Evolutionary conservation across 2,888 invertebrate species (phyloP).

Genomic region (Tinea pellionella): DNA sequence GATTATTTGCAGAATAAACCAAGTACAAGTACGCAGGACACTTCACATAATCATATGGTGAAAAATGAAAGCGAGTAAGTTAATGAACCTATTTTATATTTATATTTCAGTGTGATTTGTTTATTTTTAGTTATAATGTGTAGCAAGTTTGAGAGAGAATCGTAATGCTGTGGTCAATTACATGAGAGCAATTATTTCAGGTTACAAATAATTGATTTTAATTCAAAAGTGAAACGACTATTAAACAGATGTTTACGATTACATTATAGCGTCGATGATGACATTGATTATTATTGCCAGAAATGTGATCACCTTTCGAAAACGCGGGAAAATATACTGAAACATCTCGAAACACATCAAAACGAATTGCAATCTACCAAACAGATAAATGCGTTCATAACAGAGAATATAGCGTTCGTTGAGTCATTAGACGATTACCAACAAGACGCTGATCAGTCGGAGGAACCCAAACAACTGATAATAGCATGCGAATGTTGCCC

Average conservation of each 20-base stretch:
- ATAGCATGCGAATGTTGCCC: conserved; percentile 28
- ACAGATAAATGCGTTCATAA: conserved; percentile 29
- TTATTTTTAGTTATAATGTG: too few species aligned
- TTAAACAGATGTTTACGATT: too few species aligned
- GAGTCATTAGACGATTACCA: conserved; percentile 21
- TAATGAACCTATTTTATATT: not conserved
- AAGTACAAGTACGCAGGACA: not conserved
- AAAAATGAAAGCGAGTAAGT: not conserved
- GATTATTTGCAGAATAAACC: not conserved
- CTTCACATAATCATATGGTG: not conserved
- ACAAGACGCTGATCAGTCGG: not conserved
- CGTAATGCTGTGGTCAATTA: not conserved
- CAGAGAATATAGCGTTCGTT: conserved; percentile 38
- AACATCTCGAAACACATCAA: not conserved
- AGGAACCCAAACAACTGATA: not conserved
- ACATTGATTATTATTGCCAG: conserved; percentile 40
- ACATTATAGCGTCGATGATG: conserved; percentile 25
- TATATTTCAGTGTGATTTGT: not conserved
- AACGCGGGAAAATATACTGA: not conserved
- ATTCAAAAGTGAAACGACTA: conserved; percentile 19
- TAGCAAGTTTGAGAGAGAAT: too few species aligned
- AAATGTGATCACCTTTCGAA: conserved; percentile 24
- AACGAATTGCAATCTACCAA: not conserved
- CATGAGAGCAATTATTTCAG: conserved; percentile 32
- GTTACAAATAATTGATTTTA: conserved; percentile 19